These are phyloP conservation scores for Pelecanoides urinatrix DNA, from an alignment of 2,113 vertebrate genomes.

Conservation along the genomic window DNA sequence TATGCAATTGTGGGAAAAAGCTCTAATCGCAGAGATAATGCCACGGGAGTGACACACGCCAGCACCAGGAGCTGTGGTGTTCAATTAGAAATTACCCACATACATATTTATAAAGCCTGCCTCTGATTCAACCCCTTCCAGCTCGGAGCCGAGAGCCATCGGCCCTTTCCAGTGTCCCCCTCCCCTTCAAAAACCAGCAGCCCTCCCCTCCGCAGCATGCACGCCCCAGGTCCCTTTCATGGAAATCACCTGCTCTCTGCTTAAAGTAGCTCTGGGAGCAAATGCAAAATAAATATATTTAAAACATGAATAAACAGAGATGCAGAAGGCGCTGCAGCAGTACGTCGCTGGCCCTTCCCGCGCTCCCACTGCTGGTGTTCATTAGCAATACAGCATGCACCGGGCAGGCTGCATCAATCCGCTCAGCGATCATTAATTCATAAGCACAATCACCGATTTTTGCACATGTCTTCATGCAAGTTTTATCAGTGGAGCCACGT, in stretches of 20 bases:
- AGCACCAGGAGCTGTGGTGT: neutral
- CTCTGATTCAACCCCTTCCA: neutral
- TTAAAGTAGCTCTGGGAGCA: neutral
- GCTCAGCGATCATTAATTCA: neutral
- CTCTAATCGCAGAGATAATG: neutral
- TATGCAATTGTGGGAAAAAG: neutral
- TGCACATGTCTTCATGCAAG: neutral
- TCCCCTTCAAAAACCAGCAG: neutral
- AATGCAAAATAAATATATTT: neutral
- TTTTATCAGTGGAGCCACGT: neutral
- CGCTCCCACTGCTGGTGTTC: neutral
- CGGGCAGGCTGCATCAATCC: neutral
- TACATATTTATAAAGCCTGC: neutral
- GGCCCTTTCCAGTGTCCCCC: neutral
- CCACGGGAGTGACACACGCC: neutral
- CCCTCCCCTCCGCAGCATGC: fast-evolving
- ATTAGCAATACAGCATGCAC: neutral
- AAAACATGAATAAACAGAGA: neutral
- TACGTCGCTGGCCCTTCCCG: neutral
- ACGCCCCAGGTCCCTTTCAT: neutral
- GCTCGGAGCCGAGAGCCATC: neutral
- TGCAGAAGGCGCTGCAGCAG: neutral
- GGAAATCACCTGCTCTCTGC: neutral
- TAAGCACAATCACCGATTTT: neutral
- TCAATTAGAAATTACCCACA: neutral